Conservation (phyloP, 2,113 vertebrate species). For the Oncorhynchus gorbuscha region DNA sequence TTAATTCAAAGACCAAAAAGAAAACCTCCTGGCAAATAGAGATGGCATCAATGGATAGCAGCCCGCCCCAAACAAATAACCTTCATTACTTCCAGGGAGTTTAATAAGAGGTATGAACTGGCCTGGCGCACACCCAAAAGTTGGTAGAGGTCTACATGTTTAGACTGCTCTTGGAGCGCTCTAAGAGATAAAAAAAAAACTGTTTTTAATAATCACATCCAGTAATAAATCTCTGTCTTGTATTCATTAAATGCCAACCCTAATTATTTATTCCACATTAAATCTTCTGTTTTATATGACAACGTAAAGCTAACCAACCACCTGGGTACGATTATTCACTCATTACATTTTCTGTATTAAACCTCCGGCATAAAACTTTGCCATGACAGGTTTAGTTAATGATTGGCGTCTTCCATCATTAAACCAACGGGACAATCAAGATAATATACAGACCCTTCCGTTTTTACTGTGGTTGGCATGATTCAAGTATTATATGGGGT, state of each 20-base stretch:
- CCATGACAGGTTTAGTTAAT: neutral
- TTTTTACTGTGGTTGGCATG: neutral
- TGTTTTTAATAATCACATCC: constrained; percentile 16
- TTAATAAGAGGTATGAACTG: neutral
- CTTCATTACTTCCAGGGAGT: neutral
- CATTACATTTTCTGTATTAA: neutral
- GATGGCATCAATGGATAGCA: too few species aligned
- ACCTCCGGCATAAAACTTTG: neutral
- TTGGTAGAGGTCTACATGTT: constrained; percentile 26
- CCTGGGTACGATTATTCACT: constrained; percentile 1
- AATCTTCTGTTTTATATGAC: constrained; percentile 14
- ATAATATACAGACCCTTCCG: neutral
- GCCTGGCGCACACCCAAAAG: too few species aligned
- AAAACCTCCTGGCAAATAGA: too few species aligned
- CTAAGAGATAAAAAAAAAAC: constrained; percentile 6
- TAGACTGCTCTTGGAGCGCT: constrained; percentile 26
- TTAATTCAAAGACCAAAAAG: too few species aligned
- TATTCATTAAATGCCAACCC: constrained; percentile 18
- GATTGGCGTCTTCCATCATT: neutral
- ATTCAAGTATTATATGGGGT: neutral
- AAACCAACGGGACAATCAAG: neutral
- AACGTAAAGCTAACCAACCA: neutral
- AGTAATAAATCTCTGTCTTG: constrained; percentile 32
- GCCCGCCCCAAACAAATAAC: too few species aligned
- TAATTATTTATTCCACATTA: neutral